A percentile compares a stretch with the other conserved stretches of the same genome.
Evolutionary conservation across 2,888 invertebrate genomes (phyloP).

Genomic region (Hirudinaria manillensis): DNA sequence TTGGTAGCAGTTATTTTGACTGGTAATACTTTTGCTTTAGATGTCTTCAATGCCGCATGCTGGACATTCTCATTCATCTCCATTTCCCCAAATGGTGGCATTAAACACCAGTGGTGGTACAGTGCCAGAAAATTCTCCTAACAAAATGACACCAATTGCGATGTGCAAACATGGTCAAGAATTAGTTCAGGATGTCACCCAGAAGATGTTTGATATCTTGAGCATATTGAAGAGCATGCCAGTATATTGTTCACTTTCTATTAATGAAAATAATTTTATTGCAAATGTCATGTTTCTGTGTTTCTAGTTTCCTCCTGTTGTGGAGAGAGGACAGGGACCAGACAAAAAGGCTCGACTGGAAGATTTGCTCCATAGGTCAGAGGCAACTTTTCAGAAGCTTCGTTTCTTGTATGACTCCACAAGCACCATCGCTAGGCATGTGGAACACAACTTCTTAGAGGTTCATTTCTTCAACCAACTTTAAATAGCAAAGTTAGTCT

Average conservation of each 20-base stretch:
- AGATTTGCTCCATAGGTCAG: background rate
- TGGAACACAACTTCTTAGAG: conserved; percentile 4
- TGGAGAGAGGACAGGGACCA: too few relatives aligned
- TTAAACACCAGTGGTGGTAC: too few relatives aligned
- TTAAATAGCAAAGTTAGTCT: background rate
- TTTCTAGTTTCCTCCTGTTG: too few relatives aligned
- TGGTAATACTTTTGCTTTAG: too few relatives aligned
- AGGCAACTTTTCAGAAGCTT: conserved; percentile 1
- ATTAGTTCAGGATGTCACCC: background rate
- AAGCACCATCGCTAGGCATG: background rate
- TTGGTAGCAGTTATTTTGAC: too few relatives aligned
- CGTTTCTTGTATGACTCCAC: background rate
- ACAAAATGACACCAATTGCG: background rate
- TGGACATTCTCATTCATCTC: too few relatives aligned
- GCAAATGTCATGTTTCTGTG: too few relatives aligned
- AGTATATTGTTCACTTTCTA: background rate
- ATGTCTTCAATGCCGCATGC: too few relatives aligned
- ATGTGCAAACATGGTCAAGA: conserved; percentile 10
- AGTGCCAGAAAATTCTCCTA: background rate
- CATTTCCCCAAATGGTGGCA: too few relatives aligned
- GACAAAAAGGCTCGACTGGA: conserved; percentile 5
- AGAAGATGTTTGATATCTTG: background rate
- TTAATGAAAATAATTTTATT: background rate
- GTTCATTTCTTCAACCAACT: background rate
- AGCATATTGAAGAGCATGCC: background rate